phyloP scores from a whole-genome alignment of 2,113 vertebrate genomes.

The Lasiurus cinereus region DNA sequence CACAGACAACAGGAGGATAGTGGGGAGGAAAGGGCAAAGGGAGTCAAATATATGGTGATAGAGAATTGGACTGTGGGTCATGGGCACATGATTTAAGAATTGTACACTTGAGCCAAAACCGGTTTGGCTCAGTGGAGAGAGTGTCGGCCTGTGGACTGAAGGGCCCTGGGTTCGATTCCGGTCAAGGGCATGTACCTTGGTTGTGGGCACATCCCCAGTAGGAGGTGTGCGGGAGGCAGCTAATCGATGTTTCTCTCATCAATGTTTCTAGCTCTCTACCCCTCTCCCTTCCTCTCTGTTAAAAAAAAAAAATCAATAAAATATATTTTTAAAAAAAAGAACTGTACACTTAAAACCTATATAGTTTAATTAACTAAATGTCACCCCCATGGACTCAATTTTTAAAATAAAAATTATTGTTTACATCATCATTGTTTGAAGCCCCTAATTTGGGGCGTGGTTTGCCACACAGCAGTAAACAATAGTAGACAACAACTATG shows the following conservation, averaged over 20 bases:
- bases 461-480: background rate
- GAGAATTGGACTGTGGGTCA: background rate
- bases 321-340: background rate
- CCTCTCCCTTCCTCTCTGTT: no score
- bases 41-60: background rate
- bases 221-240: no score
- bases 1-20: background rate
- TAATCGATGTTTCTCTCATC: no score
- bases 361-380: background rate
- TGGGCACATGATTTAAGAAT: background rate
- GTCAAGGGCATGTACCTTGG: no score
- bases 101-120: no score
- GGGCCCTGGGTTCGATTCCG: no score
- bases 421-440: background rate
- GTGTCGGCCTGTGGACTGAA: no score
- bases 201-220: no score
- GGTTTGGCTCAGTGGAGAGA: no score
- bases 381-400: background rate
- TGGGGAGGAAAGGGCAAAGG: background rate
- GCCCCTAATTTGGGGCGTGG: background rate
- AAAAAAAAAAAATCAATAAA: no score
- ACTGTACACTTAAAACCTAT: background rate
- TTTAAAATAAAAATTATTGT: background rate
- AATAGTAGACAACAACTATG: background rate
- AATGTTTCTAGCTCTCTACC: no score